These are phyloP conservation scores for Hymenochirus boettgeri DNA, from an alignment of 2,113 vertebrate species.

Conservation along the genomic window DNA sequence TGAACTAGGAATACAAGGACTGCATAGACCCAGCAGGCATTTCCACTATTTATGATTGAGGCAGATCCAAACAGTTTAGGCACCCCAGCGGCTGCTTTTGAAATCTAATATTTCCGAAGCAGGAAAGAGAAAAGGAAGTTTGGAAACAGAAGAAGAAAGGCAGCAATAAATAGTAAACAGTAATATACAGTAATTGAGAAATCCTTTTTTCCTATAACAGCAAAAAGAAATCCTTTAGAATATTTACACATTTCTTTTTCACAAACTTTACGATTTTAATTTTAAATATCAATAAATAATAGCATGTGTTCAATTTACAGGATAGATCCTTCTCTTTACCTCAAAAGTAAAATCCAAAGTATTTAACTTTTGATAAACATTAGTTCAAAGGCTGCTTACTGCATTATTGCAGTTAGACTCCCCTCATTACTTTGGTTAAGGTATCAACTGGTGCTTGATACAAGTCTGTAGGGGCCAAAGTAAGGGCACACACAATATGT, in stretches of 20 bases:
- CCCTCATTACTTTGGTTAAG: too few relatives aligned
- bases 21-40: conserved; percentile 41
- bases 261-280: too few relatives aligned
- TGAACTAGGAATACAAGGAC: conserved; percentile 43
- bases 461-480: too few relatives aligned
- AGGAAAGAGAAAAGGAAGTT: conserved; percentile 39
- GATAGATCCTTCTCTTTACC: too few relatives aligned
- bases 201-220: conserved; percentile 39
- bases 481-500: too few relatives aligned
- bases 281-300: too few relatives aligned
- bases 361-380: too few relatives aligned
- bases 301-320: too few relatives aligned
- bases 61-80: conserved; percentile 52
- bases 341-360: too few relatives aligned
- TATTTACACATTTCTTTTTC: not conserved
- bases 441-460: too few relatives aligned
- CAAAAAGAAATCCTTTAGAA: conserved; percentile 21
- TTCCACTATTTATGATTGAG: conserved; percentile 44
- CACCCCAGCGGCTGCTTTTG: conserved; percentile 34
- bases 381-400: too few relatives aligned
- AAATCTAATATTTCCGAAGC: conserved; percentile 52
- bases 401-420: too few relatives aligned
- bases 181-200: conserved; percentile 41
- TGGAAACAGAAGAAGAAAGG: conserved; percentile 26
- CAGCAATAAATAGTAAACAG: conserved; percentile 46